Evolutionary conservation across 2,888 invertebrate species (phyloP), one percentile per base, ranked within the genome.

Genomic region (Cryptophagus acutangulus): DNA sequence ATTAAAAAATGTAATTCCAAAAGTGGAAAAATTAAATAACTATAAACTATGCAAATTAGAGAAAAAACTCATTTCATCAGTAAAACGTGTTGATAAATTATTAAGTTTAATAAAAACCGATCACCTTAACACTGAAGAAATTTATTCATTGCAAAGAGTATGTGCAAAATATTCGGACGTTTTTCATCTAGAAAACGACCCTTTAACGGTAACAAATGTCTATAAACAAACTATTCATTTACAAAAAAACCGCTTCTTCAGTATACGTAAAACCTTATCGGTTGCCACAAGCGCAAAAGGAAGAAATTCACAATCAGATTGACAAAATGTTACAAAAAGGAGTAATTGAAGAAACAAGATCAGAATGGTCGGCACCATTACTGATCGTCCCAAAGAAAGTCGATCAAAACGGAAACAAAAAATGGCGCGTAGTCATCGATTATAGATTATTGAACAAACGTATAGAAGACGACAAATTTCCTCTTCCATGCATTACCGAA

Each of bases 141-240:
- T 41, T 18, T 12, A 12, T 20, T 38, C 43, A 14, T 17, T 49
- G 6, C 18, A 48, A 35, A 42, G 41, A 36, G 12, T 45, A 18
- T 49, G 45, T 28, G 41, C 41, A 9, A 49, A 52, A 31, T 51
- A 41, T 45, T 34, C 43, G 2, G 43, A 52, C 26, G 40, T 48
- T 25, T 50, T 52, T 35, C 30, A 38, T 26, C 41, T 55, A 40
- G 41, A 46, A 10, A 33, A 35, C 9, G 51, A 53, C 34, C 34
- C 36, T 28, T 39, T 52, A 38, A 43, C 50, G 2, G 40, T 45
- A n/a, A 55, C 54, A 10, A 49, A 51, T 43, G 40, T 54, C 40
- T 49, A n/a, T n/a, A n/a, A n/a, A n/a, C n/a, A n/a, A n/a, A n/a
- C n/a, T n/a, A n/a, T n/a, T n/a, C n/a, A n/a, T n/a, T n/a, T n/a